Base-by-base conservation (phyloP, 2,888 invertebrate genomes). In the Acheta domesticus region DNA sequence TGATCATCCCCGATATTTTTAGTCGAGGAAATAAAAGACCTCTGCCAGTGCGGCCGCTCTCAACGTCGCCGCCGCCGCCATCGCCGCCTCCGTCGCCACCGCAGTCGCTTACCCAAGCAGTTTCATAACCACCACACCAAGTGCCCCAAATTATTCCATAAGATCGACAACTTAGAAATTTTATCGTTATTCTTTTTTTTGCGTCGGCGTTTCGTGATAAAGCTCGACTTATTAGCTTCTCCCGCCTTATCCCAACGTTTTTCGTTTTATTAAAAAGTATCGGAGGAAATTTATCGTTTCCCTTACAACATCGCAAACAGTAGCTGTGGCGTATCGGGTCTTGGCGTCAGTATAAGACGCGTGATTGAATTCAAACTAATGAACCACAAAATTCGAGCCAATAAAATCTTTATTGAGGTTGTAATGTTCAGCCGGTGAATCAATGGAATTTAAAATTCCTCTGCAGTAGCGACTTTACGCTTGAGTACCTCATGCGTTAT, bases 1-100 rank as follows among this genome's bases (percentile, higher is more conserved):
- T 81, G 81, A 81, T 81, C 78, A 78, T 79, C 79, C 75, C 77
- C 81, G 76, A 77, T 80, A 75, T 79, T 78, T 78, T 75, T 76
- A 75, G 19, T 21, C 23, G 75, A 77, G 48, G 62, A 62, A 62
- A 62, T 62, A 62, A 62, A 62, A 62, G 62, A 62, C 62, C n/a
- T 14, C 62, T 62, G 16, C 16, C 62, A 62, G 62, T n/a, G 62
- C 62, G 5, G n/a, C 62, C 62, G 14, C n/a, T n/a, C 62, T 62
- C 12, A 62, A 19, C 62, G 14, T n/a, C 14, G 14, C n/a, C n/a
- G 62, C 14, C 14, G 14, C n/a, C n/a, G 62, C 62, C 62, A 8
- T 62, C 62, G 62, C 62, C n/a, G 62, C n/a, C 62, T 62, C 62
- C 36, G 36, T 36, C 62, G 62, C n/a, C 62, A 19, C 62, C 4